Percentiles rank a stretch among this genome's conserved stretches.
Conservation (phyloP, 2,113 vertebrate genomes). For the Charadrius vociferus region DNA sequence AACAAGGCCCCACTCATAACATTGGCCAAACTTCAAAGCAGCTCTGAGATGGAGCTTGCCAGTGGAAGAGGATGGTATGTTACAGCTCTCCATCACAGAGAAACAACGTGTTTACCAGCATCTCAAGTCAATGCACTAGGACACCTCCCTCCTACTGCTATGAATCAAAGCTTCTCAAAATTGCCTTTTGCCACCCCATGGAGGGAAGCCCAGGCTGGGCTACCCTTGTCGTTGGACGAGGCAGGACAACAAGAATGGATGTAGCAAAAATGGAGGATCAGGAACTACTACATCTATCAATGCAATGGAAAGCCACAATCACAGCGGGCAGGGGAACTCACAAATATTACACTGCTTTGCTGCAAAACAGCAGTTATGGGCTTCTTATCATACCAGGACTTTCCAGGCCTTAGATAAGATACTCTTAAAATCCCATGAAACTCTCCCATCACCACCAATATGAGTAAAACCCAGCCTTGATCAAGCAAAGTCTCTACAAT, state of each 20-base stretch:
- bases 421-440: not conserved
- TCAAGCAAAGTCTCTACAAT: not conserved
- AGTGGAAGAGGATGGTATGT: not conserved
- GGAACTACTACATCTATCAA: not conserved
- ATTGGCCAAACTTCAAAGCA: not conserved
- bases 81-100: not conserved
- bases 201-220: not conserved
- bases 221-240: not conserved
- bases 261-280: not conserved
- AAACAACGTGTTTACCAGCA: accelerated
- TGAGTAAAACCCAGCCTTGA: not conserved
- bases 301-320: not conserved
- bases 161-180: not conserved
- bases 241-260: not conserved
- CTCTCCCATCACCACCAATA: not conserved
- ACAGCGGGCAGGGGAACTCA: not conserved
- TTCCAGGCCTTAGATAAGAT: not conserved
- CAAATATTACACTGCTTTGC: not conserved
- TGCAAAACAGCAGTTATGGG: not conserved
- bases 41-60: not conserved
- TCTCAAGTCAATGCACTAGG: not conserved
- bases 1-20: not conserved
- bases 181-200: not conserved
- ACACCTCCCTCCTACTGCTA: not conserved
- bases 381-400: not conserved